phyloP scores from a whole-genome alignment of 2,888 invertebrate genomes.

The Tribolium freemani region DNA sequence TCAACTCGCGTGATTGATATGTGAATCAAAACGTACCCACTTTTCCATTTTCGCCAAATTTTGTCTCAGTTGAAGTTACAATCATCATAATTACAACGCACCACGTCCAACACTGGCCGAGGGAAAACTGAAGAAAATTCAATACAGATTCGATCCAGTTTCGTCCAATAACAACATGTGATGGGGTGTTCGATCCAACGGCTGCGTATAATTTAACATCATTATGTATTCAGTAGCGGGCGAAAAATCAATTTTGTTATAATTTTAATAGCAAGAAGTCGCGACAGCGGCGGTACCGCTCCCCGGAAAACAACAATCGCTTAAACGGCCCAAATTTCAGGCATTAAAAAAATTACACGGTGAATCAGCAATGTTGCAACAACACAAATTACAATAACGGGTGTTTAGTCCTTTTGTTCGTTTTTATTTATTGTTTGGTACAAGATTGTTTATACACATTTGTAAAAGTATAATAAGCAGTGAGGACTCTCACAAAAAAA shows the following conservation, averaged over 20 bases:
- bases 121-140: constrained; percentile 38
- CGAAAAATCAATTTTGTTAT: constrained; percentile 17
- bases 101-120: constrained; percentile 10
- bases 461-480: too few relatives aligned
- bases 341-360: too few relatives aligned
- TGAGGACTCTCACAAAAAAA: too few relatives aligned
- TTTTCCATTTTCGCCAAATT: constrained; percentile 45
- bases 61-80: constrained; percentile 60
- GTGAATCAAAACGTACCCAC: constrained; percentile 38
- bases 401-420: too few relatives aligned
- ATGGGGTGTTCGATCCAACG: constrained; percentile 6
- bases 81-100: constrained; percentile 57
- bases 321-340: neutral
- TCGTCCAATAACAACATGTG: constrained; percentile 36
- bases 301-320: neutral
- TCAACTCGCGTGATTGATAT: constrained; percentile 29
- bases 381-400: too few relatives aligned
- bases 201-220: constrained; percentile 31
- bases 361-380: too few relatives aligned
- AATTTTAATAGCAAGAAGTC: constrained; percentile 13
- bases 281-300: constrained; percentile 4
- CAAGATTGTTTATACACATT: too few relatives aligned
- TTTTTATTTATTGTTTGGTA: too few relatives aligned
- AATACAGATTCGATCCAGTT: constrained; percentile 39
- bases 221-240: constrained; percentile 17